A percentile compares a stretch with the other conserved stretches of the same genome.
These are phyloP conservation scores for Teinopalpus imperialis DNA, from an alignment of 2,888 invertebrate species.

Conservation along the genomic window DNA sequence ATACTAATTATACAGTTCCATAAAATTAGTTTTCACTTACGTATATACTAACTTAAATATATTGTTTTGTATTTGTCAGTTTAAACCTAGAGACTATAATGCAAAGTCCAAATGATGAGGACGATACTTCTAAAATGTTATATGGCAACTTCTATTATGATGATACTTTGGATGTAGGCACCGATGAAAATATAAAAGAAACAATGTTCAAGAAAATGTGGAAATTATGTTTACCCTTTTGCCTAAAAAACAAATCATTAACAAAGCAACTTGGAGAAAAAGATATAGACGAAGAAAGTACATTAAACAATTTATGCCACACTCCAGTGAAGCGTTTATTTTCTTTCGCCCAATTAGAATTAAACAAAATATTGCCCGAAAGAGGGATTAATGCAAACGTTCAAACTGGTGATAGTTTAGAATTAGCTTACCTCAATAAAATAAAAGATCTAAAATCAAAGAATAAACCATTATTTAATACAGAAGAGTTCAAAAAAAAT, in stretches of 20 bases:
- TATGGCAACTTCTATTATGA: constrained; percentile 41
- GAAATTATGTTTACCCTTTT: constrained; percentile 29
- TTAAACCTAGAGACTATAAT: constrained; percentile 61
- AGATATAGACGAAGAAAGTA: constrained; percentile 9
- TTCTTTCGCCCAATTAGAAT: constrained; percentile 56
- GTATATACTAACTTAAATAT: too few species aligned
- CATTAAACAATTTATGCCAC: constrained; percentile 6
- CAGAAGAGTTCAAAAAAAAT: neutral
- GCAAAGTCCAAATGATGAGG: constrained; percentile 58
- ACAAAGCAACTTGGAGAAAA: constrained; percentile 29
- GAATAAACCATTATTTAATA: neutral
- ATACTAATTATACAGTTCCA: too few species aligned
- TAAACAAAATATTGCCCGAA: constrained; percentile 41
- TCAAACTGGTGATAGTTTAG: constrained; percentile 63
- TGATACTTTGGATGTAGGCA: constrained; percentile 30
- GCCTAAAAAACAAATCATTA: too few species aligned
- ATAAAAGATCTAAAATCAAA: constrained; percentile 18
- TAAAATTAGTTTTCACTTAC: too few species aligned
- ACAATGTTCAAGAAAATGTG: constrained; percentile 27
- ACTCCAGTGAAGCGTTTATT: constrained; percentile 32
- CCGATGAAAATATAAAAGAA: constrained; percentile 10
- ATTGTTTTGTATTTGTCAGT: too few species aligned
- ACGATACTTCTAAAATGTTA: constrained; percentile 35
- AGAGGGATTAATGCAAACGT: constrained; percentile 41
- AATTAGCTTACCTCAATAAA: constrained; percentile 35